Conservation (phyloP, 2,113 vertebrate species). For the Acrocephalus arundinaceus region DNA sequence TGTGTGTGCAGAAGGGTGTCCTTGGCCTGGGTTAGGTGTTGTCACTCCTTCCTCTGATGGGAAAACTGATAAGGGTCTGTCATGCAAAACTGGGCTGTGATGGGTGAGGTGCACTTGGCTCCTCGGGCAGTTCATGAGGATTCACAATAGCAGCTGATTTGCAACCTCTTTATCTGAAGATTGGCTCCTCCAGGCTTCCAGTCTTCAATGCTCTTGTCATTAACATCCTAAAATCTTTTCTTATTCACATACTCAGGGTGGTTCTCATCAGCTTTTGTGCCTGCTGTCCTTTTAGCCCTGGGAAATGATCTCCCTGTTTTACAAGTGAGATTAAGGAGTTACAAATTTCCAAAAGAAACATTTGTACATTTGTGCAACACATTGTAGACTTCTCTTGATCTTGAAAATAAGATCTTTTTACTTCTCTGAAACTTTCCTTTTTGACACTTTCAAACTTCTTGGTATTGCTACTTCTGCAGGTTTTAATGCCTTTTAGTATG, state of each 20-base stretch:
- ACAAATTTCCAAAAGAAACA: background rate
- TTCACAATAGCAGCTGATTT: background rate
- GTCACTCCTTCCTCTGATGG: background rate
- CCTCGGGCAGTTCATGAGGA: background rate
- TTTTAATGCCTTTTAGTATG: background rate
- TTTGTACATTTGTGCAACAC: background rate
- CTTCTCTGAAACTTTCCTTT: background rate
- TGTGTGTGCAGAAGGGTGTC: background rate
- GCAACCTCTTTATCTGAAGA: background rate
- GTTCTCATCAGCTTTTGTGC: background rate
- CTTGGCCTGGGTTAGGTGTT: background rate
- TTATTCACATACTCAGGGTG: background rate
- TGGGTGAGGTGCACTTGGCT: background rate
- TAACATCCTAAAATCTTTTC: background rate
- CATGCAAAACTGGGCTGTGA: no score
- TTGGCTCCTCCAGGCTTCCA: background rate
- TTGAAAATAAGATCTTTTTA: background rate
- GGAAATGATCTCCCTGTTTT: background rate
- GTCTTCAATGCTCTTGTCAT: background rate
- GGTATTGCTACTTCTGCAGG: background rate
- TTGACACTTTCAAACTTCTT: background rate
- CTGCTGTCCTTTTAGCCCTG: background rate
- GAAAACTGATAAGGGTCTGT: background rate
- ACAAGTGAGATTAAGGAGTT: background rate
- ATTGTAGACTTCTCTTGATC: background rate